Percentiles rank a stretch among this genome's conserved stretches.
Evolutionary conservation across 2,888 invertebrate species (phyloP).

Genomic region (Prosapia bicincta): DNA sequence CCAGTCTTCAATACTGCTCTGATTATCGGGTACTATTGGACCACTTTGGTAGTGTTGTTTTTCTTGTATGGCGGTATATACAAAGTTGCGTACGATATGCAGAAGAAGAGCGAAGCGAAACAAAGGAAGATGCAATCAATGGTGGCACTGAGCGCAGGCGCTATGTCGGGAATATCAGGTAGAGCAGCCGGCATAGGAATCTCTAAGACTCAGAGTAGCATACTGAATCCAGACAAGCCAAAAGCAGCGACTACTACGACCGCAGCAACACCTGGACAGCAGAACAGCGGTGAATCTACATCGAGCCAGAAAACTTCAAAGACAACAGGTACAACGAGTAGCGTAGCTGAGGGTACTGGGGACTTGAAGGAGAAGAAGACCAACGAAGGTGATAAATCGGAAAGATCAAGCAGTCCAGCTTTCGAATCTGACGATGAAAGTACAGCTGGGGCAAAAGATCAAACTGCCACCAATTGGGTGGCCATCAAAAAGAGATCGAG

Average conservation of each 20-base stretch:
- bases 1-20: slow-evolving; percentile 96
- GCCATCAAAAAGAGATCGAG: slow-evolving; percentile 58
- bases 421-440: slow-evolving; percentile 92
- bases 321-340: slow-evolving; percentile 51
- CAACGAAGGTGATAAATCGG: slow-evolving; percentile 64
- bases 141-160: slow-evolving; percentile 86
- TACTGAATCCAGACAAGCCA: slow-evolving; percentile 66
- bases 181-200: slow-evolving; percentile 82
- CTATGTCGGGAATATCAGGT: slow-evolving; percentile 88
- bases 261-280: slow-evolving; percentile 41
- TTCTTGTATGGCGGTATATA: slow-evolving; percentile 96
- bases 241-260: slow-evolving; percentile 37
- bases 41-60: slow-evolving; percentile 91
- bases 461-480: slow-evolving; percentile 40
- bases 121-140: slow-evolving; percentile 94
- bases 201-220: slow-evolving; percentile 67
- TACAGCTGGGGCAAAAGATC: slow-evolving; percentile 37
- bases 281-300: slow-evolving; percentile 46
- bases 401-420: slow-evolving; percentile 87
- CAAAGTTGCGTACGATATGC: slow-evolving; percentile 95
- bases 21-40: slow-evolving; percentile 97
- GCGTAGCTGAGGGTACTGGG: slow-evolving; percentile 24
- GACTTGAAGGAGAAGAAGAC: slow-evolving; percentile 44
- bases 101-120: slow-evolving; percentile 94
- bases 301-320: slow-evolving; percentile 43